These are phyloP conservation scores for Luperina testacea DNA, from an alignment of 2,888 invertebrate genomes.

Conservation along the genomic window DNA sequence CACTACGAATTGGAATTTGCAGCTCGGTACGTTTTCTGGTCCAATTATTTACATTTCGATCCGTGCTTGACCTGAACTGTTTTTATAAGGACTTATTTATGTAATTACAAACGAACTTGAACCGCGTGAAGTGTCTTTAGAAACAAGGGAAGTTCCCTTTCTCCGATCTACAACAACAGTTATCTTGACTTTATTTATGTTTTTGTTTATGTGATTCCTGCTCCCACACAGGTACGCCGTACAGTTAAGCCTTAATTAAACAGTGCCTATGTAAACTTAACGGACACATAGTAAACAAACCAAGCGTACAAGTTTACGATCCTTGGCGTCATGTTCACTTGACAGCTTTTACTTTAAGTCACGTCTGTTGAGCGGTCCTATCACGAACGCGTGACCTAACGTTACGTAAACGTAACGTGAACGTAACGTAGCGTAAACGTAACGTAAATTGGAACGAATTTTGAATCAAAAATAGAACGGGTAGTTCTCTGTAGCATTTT, in stretches of 20 bases:
- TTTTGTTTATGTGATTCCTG: slow-evolving; percentile 39
- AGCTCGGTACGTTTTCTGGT: neutral
- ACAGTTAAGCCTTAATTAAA: slow-evolving; percentile 54
- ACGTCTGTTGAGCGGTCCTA: neutral
- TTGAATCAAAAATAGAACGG: neutral
- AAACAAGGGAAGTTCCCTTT: slow-evolving; percentile 12
- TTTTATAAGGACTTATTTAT: neutral
- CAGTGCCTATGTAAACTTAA: slow-evolving; percentile 43
- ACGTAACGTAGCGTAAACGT: too few relatives aligned
- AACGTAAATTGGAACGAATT: neutral
- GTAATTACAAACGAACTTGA: slow-evolving; percentile 7
- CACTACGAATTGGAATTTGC: neutral
- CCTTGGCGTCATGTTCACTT: slow-evolving; percentile 9
- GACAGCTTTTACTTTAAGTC: slow-evolving; percentile 13
- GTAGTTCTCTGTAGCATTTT: neutral
- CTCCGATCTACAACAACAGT: slow-evolving; percentile 13
- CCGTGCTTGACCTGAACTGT: neutral
- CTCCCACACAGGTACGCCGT: slow-evolving; percentile 1
- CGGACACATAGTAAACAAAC: slow-evolving; percentile 39
- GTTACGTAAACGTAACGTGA: neutral
- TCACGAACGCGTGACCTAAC: neutral
- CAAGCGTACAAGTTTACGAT: slow-evolving; percentile 27
- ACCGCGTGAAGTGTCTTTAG: slow-evolving; percentile 6
- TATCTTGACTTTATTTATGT: slow-evolving; percentile 24
- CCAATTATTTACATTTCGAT: neutral